A percentile compares a stretch with the other conserved stretches of the same genome.
These are phyloP conservation scores for Metacarcinus magister DNA, from an alignment of 2,888 invertebrate genomes.

Conservation along the genomic window DNA sequence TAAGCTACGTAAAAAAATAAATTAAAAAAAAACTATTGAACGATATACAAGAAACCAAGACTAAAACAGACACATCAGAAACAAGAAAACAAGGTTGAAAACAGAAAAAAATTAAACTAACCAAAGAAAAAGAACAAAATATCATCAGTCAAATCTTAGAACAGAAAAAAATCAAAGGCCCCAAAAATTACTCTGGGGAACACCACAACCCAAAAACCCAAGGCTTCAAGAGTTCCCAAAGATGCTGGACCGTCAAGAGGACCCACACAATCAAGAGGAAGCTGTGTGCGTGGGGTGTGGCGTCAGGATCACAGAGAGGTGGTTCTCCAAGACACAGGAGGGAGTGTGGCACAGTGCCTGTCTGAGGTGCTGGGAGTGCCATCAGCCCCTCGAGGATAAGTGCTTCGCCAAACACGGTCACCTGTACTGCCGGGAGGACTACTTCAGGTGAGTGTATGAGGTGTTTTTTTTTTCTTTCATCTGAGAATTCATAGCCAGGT, in stretches of 20 bases:
- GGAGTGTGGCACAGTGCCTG: conserved; percentile 95
- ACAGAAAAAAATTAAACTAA: not conserved
- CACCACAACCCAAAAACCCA: not conserved
- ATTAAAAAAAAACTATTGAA: not conserved
- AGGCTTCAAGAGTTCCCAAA: not conserved
- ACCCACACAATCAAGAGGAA: conserved; percentile 61
- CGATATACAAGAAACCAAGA: not conserved
- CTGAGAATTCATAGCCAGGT: too few species aligned
- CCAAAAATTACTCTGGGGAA: not conserved
- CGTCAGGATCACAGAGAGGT: conserved; percentile 87
- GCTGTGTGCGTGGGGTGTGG: conserved; percentile 87
- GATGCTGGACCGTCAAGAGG: conserved; percentile 76
- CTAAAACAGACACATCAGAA: not conserved
- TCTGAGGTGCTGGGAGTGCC: conserved; percentile 93
- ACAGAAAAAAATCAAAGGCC: not conserved
- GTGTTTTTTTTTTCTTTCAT: not conserved
- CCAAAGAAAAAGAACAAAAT: not conserved
- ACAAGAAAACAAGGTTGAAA: too few species aligned
- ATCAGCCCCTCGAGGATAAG: conserved; percentile 92
- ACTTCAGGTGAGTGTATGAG: conserved; percentile 91
- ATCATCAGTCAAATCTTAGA: not conserved
- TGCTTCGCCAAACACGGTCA: conserved; percentile 95
- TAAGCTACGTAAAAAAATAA: not conserved
- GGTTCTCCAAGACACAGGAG: conserved; percentile 91
- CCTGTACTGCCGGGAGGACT: conserved; percentile 97